Conservation (phyloP, 2,888 invertebrate genomes). For the Drosophila silvestris region DNA sequence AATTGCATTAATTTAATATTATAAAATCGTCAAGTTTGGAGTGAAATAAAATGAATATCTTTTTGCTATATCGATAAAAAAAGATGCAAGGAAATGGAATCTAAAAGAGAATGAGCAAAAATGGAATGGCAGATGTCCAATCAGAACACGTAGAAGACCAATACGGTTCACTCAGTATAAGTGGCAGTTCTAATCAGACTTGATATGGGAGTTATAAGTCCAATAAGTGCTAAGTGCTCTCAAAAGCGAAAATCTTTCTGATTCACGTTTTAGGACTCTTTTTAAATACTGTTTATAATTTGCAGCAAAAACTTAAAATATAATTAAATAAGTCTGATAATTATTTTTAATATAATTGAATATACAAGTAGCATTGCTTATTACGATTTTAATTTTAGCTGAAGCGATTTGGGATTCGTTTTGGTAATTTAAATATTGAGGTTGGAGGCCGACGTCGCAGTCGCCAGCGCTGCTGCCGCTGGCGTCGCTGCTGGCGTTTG, state of each 20-base stretch:
- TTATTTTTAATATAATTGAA: not conserved
- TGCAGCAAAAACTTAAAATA: not conserved
- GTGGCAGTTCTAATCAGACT: not conserved
- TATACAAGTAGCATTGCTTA: not conserved
- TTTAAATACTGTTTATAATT: not conserved
- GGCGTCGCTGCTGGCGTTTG: conserved; percentile 46
- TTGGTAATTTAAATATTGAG: conserved; percentile 8
- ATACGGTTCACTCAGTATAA: not conserved
- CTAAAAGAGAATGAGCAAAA: too few relatives aligned
- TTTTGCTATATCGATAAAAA: too few relatives aligned
- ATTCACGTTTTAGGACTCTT: not conserved
- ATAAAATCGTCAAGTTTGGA: too few relatives aligned
- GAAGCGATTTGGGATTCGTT: conserved; percentile 1
- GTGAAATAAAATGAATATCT: too few relatives aligned
- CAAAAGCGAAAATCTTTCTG: not conserved
- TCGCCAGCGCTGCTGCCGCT: conserved; percentile 21
- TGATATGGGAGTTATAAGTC: accelerated
- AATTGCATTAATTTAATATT: too few relatives aligned
- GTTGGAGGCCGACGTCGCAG: conserved; percentile 42
- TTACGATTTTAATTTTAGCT: conserved; percentile 2
- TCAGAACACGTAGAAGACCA: not conserved
- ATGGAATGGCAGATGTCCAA: not conserved
- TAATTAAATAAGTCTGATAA: not conserved
- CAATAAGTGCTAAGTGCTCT: not conserved
- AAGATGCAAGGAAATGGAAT: too few relatives aligned